These are phyloP conservation scores for Entosphenus tridentatus DNA, from an alignment of 2,113 vertebrate species.

Conservation along the genomic window DNA sequence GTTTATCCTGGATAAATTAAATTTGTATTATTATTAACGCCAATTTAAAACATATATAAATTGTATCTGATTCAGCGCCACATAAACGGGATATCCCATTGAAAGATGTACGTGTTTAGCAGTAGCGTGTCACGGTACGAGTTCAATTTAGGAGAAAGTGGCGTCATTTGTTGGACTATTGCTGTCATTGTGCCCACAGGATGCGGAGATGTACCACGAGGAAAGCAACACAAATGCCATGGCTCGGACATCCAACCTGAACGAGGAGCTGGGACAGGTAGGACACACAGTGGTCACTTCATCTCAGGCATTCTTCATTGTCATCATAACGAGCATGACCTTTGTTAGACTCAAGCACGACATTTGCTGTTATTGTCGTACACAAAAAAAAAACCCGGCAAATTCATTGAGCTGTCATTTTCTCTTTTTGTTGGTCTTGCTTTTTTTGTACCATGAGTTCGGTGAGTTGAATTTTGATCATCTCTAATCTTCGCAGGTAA, in stretches of 20 bases:
- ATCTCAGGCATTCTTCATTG: neutral
- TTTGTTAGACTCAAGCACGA: neutral
- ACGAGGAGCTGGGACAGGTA: constrained; percentile 94
- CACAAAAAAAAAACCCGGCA: neutral
- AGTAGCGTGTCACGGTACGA: too few species aligned
- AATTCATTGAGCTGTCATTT: constrained; percentile 1
- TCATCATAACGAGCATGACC: neutral
- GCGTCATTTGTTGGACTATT: constrained; percentile 1
- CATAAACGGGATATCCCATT: too few species aligned
- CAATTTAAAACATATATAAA: too few species aligned
- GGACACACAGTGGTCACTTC: neutral
- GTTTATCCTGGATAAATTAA: too few species aligned
- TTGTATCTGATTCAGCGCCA: too few species aligned
- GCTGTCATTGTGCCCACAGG: constrained; percentile 24
- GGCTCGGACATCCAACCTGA: constrained; percentile 91
- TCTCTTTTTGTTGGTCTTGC: neutral
- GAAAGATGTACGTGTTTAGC: too few species aligned
- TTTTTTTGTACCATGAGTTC: neutral
- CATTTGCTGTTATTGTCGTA: neutral
- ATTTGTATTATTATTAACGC: too few species aligned
- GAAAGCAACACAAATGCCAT: constrained; percentile 67
- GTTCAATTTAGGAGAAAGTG: too few species aligned
- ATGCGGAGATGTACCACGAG: constrained; percentile 84
- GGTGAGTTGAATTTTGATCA: neutral
- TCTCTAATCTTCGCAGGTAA: constrained; percentile 34